Evolutionary conservation across 1,140 invertebrate species (phyloP), one percentile per base, ranked within the genome.

Genomic region (Magallana angulata): DNA sequence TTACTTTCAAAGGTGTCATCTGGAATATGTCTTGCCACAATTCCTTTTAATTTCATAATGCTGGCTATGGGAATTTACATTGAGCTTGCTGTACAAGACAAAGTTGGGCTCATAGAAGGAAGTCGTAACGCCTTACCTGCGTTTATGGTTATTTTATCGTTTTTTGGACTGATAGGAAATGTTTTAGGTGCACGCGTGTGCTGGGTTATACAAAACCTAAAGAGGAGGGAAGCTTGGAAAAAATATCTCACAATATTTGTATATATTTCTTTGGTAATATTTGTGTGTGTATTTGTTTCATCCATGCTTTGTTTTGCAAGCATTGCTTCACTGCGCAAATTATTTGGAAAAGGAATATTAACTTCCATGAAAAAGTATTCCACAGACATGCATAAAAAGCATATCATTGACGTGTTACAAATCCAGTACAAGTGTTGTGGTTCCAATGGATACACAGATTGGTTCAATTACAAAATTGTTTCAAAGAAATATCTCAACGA

Each of bases 381-480:
- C 14, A 86, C 85, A 16, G 89, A 91, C 30, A 57, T 56, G 11
- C 82, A 56, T 14, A 87, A 91, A 56, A 94, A 94, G 84, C 30
- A 62, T 5, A 84, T 90, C 16, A 86, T 93, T 18, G 93, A 94
- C 83, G 57, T 64, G 3, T 64, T 94, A 36, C 93, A 94, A 89
- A 90, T 92, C 24, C 48, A 90, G 9, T 92, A 91, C 80, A 76
- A 85, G 59, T 94, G 93, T 83, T 94, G 93, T 89, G 93, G 93
- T 18, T 92, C 91, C 81, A 85, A 58, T 3, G 85, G 85, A 59
- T 92, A 91, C 84, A 90, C 84, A 18, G 92, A 94, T 85, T 94
- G 93, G 93, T 94, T 93, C 82, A 11, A 48, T n/a, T 62, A 91
- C 1, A 58, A 86, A 18, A 48, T 56, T 76, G 68, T 76, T 30